Conservation (phyloP, 2,113 vertebrate species). For the Ptychochromis oligacanthus region DNA sequence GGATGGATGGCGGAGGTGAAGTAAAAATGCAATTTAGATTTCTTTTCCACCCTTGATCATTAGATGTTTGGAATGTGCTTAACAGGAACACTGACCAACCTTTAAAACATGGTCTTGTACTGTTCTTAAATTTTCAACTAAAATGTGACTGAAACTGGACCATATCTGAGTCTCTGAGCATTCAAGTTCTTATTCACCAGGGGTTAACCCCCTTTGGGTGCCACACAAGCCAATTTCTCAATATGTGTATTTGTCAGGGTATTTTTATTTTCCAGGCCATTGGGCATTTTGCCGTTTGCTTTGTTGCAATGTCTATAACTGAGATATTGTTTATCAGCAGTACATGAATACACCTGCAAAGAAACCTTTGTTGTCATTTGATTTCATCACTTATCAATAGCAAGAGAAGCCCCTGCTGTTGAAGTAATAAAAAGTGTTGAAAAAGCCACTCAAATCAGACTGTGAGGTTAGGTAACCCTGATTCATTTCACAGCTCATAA, state of each 20-base stretch:
- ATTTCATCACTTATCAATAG: conserved; percentile 67
- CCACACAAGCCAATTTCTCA: not conserved
- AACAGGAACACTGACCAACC: not conserved
- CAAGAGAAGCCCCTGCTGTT: conserved; percentile 39
- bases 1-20: conserved; percentile 41
- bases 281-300: conserved; percentile 40
- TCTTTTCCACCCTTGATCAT: not conserved
- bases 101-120: not conserved
- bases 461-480: conserved; percentile 55
- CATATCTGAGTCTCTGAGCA: not conserved
- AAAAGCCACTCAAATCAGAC: conserved; percentile 47
- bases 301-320: conserved; percentile 11
- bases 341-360: conserved; percentile 31
- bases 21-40: conserved; percentile 59
- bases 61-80: conserved; percentile 22
- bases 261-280: conserved; percentile 21
- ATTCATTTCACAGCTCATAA: conserved; percentile 78
- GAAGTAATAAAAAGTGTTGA: conserved; percentile 66
- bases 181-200: not conserved
- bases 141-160: not conserved
- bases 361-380: conserved; percentile 33
- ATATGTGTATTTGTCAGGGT: not conserved
- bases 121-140: not conserved
- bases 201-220: not conserved
- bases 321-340: conserved; percentile 33